Evolutionary conservation across 2,888 invertebrate genomes (phyloP).

Genomic region (Rhamnusium bicolor): DNA sequence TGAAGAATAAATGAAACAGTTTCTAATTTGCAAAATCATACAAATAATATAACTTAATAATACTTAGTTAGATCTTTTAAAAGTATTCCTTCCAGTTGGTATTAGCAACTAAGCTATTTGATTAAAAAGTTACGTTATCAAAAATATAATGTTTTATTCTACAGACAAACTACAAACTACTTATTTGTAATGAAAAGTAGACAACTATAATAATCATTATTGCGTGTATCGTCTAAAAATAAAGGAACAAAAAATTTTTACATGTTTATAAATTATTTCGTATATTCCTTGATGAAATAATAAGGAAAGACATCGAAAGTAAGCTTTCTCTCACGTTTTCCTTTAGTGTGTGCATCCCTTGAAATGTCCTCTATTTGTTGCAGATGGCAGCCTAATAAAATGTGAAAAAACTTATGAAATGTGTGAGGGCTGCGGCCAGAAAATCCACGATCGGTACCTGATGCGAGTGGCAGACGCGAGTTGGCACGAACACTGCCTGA

Average conservation of each 20-base stretch:
- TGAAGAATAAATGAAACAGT: too few species aligned
- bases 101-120: too few species aligned
- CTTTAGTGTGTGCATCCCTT: constrained; percentile 8
- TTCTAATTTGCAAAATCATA: too few species aligned
- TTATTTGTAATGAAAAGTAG: too few species aligned
- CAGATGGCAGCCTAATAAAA: constrained; percentile 75
- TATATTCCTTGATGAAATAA: neutral
- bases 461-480: constrained; percentile 95
- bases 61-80: too few species aligned
- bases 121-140: too few species aligned
- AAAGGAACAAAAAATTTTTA: neutral
- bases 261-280: neutral
- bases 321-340: constrained; percentile 9
- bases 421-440: constrained; percentile 95
- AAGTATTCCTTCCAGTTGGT: too few species aligned
- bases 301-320: neutral
- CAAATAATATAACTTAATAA: too few species aligned
- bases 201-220: too few species aligned
- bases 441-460: constrained; percentile 95
- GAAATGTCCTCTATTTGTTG: constrained; percentile 48
- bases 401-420: constrained; percentile 88
- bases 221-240: too few species aligned
- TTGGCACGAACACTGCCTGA: constrained; percentile 97
- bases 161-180: too few species aligned
- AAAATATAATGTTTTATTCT: too few species aligned